These are phyloP conservation scores for Tragelaphus buxtoni DNA, from an alignment of 2,113 vertebrate genomes.

Conservation along the genomic window DNA sequence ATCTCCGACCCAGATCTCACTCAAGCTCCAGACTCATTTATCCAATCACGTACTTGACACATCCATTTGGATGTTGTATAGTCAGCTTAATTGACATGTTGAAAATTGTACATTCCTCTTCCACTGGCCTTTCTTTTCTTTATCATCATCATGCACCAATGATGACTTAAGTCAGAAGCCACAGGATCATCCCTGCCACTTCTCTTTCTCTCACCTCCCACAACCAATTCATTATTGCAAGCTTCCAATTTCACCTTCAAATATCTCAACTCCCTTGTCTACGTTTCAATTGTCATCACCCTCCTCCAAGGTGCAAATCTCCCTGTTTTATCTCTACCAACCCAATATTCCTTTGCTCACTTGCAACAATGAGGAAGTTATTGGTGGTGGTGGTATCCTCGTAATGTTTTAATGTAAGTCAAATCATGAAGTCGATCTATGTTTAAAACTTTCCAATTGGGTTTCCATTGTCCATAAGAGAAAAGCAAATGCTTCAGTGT, in stretches of 20 bases:
- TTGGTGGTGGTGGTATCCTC: neutral
- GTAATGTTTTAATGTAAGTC: neutral
- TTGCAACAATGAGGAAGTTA: neutral
- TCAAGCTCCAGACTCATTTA: conserved; percentile 52
- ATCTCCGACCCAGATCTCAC: conserved; percentile 42
- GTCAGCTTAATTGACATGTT: neutral
- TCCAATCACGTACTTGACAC: conserved; percentile 18
- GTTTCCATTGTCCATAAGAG: neutral
- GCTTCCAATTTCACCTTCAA: neutral
- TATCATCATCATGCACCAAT: neutral
- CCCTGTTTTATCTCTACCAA: neutral
- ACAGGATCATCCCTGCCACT: neutral
- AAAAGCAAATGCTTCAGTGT: neutral
- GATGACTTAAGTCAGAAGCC: neutral
- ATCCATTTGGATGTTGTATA: neutral
- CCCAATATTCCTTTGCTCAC: neutral
- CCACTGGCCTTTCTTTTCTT: neutral
- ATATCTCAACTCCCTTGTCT: neutral
- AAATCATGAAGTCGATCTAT: neutral
- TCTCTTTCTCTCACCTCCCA: neutral
- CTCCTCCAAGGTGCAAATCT: neutral
- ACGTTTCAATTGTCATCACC: too few species aligned
- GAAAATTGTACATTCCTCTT: neutral
- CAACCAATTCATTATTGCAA: neutral
- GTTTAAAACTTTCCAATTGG: neutral